Percentiles rank a stretch among this genome's conserved stretches.
Conservation (phyloP, 2,888 invertebrate genomes). For the Apamea monoglypha region DNA sequence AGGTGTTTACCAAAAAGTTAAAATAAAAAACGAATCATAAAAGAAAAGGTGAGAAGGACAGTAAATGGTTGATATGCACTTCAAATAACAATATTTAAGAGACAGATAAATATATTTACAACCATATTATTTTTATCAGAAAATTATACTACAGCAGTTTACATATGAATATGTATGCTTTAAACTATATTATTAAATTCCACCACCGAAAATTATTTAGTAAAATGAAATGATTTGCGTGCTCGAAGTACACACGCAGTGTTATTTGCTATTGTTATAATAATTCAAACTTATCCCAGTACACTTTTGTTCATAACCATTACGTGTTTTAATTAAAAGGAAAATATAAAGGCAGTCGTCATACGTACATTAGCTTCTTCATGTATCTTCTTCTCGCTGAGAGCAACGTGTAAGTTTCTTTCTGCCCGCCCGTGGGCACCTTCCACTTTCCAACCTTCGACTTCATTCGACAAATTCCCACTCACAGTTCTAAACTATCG, state of each 20-base stretch:
- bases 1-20: not conserved
- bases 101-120: too few species aligned
- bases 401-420: constrained; percentile 91
- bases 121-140: not conserved
- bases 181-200: not conserved
- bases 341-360: constrained; percentile 36
- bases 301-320: constrained; percentile 14
- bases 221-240: not conserved
- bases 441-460: constrained; percentile 91
- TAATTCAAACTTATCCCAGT: not conserved
- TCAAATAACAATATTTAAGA: not conserved
- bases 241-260: not conserved
- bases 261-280: constrained; percentile 12
- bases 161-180: not conserved
- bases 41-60: too few species aligned
- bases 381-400: constrained; percentile 92
- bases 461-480: constrained; percentile 85
- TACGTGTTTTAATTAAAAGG: constrained; percentile 14
- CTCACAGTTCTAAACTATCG: constrained; percentile 67
- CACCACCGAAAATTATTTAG: constrained; percentile 11
- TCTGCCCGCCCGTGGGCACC: constrained; percentile 87
- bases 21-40: not conserved
- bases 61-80: not conserved
- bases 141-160: not conserved
- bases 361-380: constrained; percentile 92